Base-by-base conservation (phyloP, 2,797 vertebrate species). In the Rhinatrema bivittatum region DNA sequence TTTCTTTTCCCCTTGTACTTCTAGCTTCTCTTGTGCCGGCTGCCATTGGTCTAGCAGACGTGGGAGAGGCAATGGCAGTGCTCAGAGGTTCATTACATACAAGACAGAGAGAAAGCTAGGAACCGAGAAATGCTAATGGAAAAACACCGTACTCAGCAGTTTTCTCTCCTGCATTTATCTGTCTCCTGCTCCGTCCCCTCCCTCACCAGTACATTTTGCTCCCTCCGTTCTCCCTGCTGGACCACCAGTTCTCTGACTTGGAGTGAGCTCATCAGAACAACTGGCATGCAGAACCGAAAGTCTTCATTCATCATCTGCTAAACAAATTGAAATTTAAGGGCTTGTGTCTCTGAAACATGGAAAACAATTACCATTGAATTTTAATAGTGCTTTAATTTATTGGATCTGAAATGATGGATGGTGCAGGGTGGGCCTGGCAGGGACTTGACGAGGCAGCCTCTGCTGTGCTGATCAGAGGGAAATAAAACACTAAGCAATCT, bases 351-450 rank as follows among this genome's bases (percentile, higher is more conserved):
- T 46, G 43, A 60, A 63, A 37, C 48, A 58, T 55, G 53, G 53
- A 58, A 56, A 68, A 65, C 60, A 70, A 68, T 52, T 63, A 60
- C 70, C 54, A 34, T 48, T 50, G 58, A 49, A 29, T 63, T 66
- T 59, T 53, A 65, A 56, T 5, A 0, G 52, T 3, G n/a, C 47
- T 48, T 46, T 53, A 68, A 61, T 56, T 61, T 57, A 58, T 24
- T 56, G 61, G 51, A 42, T 66, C 55, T 60, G 62, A 62, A 66
- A 55, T 64, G 42, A 62, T 49, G 36, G 53, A 65, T 29, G 43
- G 50, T 39, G 39, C 43, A 35, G 23, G 32, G 51, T 28, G 15
- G 14, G 29, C 29, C 32, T 50, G 46, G 27, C 46, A 49, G 28
- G 21, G 33, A 42, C 16, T 29, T 32, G 22, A 32, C 33, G n/a